Evolutionary conservation across 2,797 vertebrate species (phyloP).

Genomic region (Chelonia mydas): DNA sequence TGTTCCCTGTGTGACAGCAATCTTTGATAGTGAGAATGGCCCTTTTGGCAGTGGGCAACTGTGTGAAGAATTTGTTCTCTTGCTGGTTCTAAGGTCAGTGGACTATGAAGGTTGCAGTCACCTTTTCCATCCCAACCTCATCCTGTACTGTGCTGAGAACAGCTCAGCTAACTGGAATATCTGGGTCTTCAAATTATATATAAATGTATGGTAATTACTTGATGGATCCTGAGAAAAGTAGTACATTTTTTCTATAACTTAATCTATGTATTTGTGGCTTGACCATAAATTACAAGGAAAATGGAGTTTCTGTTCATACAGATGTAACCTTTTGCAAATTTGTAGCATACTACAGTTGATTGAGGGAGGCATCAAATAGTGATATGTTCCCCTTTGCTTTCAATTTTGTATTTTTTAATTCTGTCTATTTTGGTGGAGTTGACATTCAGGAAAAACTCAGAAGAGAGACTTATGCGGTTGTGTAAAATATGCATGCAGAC

Average conservation of each 20-base stretch:
- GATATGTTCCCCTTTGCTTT: not conserved
- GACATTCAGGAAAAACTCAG: not conserved
- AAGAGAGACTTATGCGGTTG: not conserved
- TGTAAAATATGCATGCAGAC: accelerated
- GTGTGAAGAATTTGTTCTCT: not conserved
- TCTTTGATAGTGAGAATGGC: not conserved
- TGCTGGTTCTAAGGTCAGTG: not conserved
- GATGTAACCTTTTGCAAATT: not conserved
- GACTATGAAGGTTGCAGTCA: not conserved
- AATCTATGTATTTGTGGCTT: not conserved
- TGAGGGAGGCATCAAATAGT: accelerated
- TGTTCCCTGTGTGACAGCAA: not conserved
- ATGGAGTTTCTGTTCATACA: not conserved
- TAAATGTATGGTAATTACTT: not conserved
- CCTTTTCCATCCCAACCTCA: not conserved
- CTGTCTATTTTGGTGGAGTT: not conserved
- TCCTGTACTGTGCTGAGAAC: not conserved
- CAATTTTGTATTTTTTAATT: not conserved
- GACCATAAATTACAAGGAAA: not conserved
- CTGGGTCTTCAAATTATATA: not conserved
- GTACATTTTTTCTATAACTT: not conserved
- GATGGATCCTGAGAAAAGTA: not conserved
- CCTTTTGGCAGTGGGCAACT: not conserved
- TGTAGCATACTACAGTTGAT: not conserved
- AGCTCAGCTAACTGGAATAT: not conserved